A percentile compares a stretch with the other conserved stretches of the same genome.
phyloP scores from a whole-genome alignment of 1,140 invertebrate genomes.

The Agraylea sexmaculata region DNA sequence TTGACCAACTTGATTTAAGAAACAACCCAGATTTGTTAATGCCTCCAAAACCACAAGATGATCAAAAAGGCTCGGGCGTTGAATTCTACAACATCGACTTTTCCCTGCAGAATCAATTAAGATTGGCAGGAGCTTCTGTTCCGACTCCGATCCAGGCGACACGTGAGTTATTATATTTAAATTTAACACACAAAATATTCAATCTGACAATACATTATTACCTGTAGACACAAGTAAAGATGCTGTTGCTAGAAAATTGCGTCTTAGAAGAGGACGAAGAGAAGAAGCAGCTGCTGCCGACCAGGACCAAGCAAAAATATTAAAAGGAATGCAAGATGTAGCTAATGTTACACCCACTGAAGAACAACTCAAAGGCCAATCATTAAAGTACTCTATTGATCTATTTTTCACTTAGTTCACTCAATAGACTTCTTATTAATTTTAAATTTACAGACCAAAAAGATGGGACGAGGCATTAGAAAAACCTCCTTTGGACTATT shows the following conservation, averaged over 20 bases:
- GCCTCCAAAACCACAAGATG: conserved; percentile 88
- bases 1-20: conserved; percentile 78
- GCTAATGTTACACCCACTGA: conserved; percentile 60
- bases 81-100: conserved; percentile 99
- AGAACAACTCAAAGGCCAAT: conserved; percentile 44
- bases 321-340: conserved; percentile 96
- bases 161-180: conserved; percentile 35
- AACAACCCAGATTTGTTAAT: conserved; percentile 94
- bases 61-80: conserved; percentile 67
- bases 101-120: conserved; percentile 86
- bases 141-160: conserved; percentile 55
- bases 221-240: conserved; percentile 51
- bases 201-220: background rate
- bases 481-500: conserved; percentile 95
- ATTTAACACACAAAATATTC: conserved; percentile 5
- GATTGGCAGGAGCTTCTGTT: conserved; percentile 82
- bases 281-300: conserved; percentile 69
- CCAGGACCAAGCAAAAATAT: conserved; percentile 87
- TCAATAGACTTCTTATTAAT: background rate
- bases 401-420: conserved; percentile 1
- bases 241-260: conserved; percentile 86
- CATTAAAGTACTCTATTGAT: conserved; percentile 44
- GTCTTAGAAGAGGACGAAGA: conserved; percentile 60
- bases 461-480: conserved; percentile 89
- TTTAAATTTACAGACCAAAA: conserved; percentile 50